Conservation (phyloP, 2,888 invertebrate species). For the Drosophila anceps region DNA sequence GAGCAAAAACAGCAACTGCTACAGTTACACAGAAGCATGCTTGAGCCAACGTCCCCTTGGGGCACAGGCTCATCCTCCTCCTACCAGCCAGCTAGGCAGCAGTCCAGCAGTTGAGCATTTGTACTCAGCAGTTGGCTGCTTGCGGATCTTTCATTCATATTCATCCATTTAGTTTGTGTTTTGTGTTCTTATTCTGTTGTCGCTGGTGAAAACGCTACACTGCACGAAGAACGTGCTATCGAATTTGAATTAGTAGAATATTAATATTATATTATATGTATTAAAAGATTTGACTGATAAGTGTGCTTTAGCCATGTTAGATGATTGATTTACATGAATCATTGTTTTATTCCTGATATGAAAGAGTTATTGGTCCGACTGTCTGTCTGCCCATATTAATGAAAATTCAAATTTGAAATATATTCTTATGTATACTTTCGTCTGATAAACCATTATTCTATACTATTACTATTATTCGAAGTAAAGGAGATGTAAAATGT, state of each 20-base stretch:
- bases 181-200: constrained; percentile 35
- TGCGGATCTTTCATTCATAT: constrained; percentile 74
- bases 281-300: neutral
- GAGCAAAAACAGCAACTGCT: constrained; percentile 73
- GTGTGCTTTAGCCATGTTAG: neutral
- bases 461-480: too few relatives aligned
- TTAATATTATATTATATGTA: neutral
- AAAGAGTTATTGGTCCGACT: neutral
- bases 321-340: neutral
- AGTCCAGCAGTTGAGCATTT: constrained; percentile 48
- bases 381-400: too few relatives aligned
- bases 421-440: too few relatives aligned
- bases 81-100: neutral
- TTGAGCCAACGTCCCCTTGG: constrained; percentile 73
- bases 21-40: constrained; percentile 70
- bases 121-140: constrained; percentile 63
- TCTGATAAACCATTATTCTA: too few relatives aligned
- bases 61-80: constrained; percentile 45
- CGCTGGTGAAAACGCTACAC: constrained; percentile 42
- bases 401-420: too few relatives aligned
- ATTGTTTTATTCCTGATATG: neutral
- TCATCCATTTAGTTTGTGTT: constrained; percentile 69
- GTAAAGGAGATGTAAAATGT: too few relatives aligned
- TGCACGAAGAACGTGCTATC: constrained; percentile 9
- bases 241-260: neutral